Evolutionary conservation across 2,888 invertebrate genomes (phyloP), one percentile per base, ranked within the genome.

Genomic region (Drosophila falleni): DNA sequence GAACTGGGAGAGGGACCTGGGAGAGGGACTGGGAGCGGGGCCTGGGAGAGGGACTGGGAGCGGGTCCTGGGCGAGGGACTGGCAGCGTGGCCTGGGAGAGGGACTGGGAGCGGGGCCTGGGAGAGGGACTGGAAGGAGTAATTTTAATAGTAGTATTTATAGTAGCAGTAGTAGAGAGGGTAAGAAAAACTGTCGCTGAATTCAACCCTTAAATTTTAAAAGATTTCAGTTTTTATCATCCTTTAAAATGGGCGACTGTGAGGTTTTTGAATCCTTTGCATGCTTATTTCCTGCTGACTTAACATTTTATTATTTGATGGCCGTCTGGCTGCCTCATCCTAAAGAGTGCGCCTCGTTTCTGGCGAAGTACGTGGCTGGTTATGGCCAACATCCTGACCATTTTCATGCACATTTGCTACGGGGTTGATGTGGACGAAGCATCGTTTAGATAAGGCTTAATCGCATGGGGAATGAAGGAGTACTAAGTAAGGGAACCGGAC

Each of bases 371-470:
- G 49, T 70, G 51, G 29, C 65, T 71, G 77, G 70, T 81, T 79
- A 79, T 81, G 76, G 67, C 53, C 62, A 55, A 67, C 70, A 78
- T 86, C 81, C 86, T 80, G 70, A 46, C 55, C 73, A 75, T 73
- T 76, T 78, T 62, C 59, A 46, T 63, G 55, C 67, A 56, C 55
- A 65, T 78, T 78, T 55, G 62, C 62, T 6, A 11, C 11, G 11
- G 3, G 15, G 15, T 37, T 68, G 64, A 60, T 64, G 47, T 49
- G 64, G 55, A 41, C 46, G 63, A 46, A 55, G 51, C 58, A 60
- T 69, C 72, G 75, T 81, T 86, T 81, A 87, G 88, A 86, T 86
- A 81, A 81, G 77, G 49, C 56, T 49, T 54, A 29, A 42, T 23
- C 31, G 42, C 49, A 55, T 35, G 23, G 11, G 42, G 9, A 9